Evolutionary conservation across 2,797 vertebrate genomes (phyloP).

Genomic region (Fistularia commersonii): DNA sequence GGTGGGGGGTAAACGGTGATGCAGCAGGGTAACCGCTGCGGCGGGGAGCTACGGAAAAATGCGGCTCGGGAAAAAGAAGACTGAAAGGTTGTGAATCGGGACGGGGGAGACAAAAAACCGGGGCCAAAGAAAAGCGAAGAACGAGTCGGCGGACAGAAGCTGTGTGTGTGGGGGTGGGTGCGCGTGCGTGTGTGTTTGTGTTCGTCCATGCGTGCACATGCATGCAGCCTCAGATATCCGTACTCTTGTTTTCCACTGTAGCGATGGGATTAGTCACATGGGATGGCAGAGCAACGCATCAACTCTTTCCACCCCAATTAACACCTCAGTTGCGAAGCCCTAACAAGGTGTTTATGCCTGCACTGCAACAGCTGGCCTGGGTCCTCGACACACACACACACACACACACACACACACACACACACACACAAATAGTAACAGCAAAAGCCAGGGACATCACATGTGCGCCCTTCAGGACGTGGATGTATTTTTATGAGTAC

Average conservation of each 20-base stretch:
- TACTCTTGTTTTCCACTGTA: slow-evolving; percentile 33
- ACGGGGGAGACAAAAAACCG: neutral
- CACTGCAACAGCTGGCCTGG: slow-evolving; percentile 65
- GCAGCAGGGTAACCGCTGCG: neutral
- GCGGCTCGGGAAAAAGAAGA: slow-evolving; percentile 3
- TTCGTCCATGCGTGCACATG: slow-evolving; percentile 9
- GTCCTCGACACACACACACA: slow-evolving; percentile 32
- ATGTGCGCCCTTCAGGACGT: too few relatives aligned
- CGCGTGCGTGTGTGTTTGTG: neutral
- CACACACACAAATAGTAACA: too few relatives aligned
- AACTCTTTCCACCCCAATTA: slow-evolving; percentile 75
- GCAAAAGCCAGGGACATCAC: too few relatives aligned
- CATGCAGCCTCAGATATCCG: slow-evolving; percentile 17
- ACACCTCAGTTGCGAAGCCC: slow-evolving; percentile 67
- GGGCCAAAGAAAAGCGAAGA: slow-evolving; percentile 2
- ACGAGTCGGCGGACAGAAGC: slow-evolving; percentile 14
- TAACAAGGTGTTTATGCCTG: slow-evolving; percentile 76
- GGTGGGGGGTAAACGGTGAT: slow-evolving; percentile 5
- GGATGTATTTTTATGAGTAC: too few relatives aligned
- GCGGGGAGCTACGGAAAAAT: neutral
- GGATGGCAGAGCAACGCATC: slow-evolving; percentile 47
- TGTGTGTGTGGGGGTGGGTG: neutral
- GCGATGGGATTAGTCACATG: slow-evolving; percentile 35
- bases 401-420: neutral
- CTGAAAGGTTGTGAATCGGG: slow-evolving; percentile 6